These are phyloP conservation scores for Sinohyriopsis cumingii DNA, from an alignment of 2,888 invertebrate genomes.

Conservation along the genomic window DNA sequence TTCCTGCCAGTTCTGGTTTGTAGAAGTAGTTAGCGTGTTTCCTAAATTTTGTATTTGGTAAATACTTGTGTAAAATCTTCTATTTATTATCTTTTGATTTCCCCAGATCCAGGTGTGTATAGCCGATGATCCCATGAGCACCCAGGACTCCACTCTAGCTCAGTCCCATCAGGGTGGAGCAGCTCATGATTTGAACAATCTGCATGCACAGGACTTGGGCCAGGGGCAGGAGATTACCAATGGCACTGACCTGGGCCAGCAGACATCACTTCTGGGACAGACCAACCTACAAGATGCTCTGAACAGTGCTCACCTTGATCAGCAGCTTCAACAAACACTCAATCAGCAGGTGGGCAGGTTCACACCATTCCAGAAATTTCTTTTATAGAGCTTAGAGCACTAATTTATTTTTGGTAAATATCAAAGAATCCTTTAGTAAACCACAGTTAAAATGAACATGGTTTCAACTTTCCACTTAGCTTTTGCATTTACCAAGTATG, in stretches of 20 bases:
- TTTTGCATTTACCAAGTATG: background rate
- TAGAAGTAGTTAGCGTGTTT: too few species aligned
- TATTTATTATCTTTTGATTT: too few species aligned
- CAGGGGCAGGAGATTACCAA: constrained; percentile 2
- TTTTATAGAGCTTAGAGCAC: background rate
- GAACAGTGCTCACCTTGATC: constrained; percentile 33
- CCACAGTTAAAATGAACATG: too few species aligned
- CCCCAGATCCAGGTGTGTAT: background rate
- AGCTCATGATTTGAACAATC: too few species aligned
- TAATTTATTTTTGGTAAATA: too few species aligned
- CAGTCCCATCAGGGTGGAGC: background rate
- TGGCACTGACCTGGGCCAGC: constrained; percentile 31
- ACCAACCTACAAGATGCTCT: constrained; percentile 44
- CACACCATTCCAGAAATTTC: background rate
- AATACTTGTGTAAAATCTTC: too few species aligned
- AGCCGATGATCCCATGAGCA: background rate
- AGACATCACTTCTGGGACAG: constrained; percentile 32
- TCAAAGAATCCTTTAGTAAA: too few species aligned
- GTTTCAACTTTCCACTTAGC: background rate
- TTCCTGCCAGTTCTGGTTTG: too few species aligned
- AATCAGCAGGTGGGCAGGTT: constrained; percentile 59
- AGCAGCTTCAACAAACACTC: constrained; percentile 63
- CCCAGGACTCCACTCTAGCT: background rate
- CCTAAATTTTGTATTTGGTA: too few species aligned
- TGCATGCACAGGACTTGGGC: too few species aligned